Base-by-base conservation (phyloP, 2,888 invertebrate genomes). In the Brenthis hecate region DNA sequence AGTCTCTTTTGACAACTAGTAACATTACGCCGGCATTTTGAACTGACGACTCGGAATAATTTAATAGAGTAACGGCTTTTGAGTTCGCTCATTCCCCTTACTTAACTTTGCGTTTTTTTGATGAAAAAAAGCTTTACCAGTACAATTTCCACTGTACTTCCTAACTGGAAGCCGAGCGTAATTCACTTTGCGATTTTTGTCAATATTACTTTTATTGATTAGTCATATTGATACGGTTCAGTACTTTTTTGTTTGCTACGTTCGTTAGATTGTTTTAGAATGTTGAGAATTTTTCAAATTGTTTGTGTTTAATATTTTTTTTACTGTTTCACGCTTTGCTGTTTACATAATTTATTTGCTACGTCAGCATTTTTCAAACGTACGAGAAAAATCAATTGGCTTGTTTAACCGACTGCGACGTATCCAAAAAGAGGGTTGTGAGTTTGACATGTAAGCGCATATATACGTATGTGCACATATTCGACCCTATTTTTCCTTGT, bases 21-120 rank as follows among this genome's bases (percentile, higher is more conserved):
- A 83, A 89, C 88, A 88, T 88, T 87, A 86, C 82, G 76, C 80
- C 78, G 79, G 85, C 87, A 87, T 87, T 87, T 86, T 83, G 84
- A 84, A 75, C 79, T 85, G 83, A 69, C 85, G 81, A 86, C 81
- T 85, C 83, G 89, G 88, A 89, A 89, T 89, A 89, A 89, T 89
- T 89, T 88, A 89, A 89, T 89, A 88, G 87, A 88, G 85, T 81
- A 81, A 80, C 81, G 80, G 80, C 83, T 83, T 85, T 85, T 83
- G 80, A 82, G 78, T 78, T 76, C 77, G 80, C 79, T 73, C 80
- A 79, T 82, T 84, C 80, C 78, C 79, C 78, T 76, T 75, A 75
- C 78, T 80, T 77, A 76, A 81, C 78, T 81, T 80, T 77, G 70
- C 72, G 72, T 76, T 75, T 75, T 77, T 79, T 78, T 79, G 74